Evolutionary conservation across 2,113 vertebrate species (phyloP).

Genomic region (Talpa occidentalis): DNA sequence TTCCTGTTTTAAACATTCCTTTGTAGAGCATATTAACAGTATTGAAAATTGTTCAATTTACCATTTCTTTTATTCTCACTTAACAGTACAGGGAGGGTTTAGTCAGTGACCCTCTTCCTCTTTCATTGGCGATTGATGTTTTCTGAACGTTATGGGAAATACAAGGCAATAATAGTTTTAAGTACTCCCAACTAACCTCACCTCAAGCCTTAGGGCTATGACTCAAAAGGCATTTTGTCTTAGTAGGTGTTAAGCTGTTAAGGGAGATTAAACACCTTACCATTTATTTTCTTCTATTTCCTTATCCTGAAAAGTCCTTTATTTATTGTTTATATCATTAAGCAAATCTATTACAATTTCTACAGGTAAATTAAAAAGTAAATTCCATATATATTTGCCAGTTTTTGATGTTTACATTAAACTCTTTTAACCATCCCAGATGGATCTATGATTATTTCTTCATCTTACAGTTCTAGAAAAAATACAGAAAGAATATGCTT

Average conservation of each 20-base stretch:
- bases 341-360: background rate
- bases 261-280: background rate
- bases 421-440: background rate
- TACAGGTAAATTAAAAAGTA: background rate
- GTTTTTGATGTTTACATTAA: background rate
- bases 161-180: background rate
- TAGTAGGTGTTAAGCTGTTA: background rate
- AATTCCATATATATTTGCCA: background rate
- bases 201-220: background rate
- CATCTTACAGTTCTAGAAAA: background rate
- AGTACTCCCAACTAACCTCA: background rate
- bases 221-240: background rate
- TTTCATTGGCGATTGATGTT: background rate
- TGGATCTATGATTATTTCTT: background rate
- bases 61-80: background rate
- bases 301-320: background rate
- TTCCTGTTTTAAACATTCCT: background rate
- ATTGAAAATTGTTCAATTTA: background rate
- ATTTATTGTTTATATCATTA: background rate
- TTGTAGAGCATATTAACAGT: background rate
- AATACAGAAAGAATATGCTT: background rate
- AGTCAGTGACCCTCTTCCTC: background rate
- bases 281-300: conserved; percentile 14
- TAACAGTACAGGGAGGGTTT: background rate
- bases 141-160: background rate